Evolutionary conservation across 2,113 vertebrate species (phyloP), one percentile per base, ranked within the genome.

Genomic region (Leptocoma aspasia): DNA sequence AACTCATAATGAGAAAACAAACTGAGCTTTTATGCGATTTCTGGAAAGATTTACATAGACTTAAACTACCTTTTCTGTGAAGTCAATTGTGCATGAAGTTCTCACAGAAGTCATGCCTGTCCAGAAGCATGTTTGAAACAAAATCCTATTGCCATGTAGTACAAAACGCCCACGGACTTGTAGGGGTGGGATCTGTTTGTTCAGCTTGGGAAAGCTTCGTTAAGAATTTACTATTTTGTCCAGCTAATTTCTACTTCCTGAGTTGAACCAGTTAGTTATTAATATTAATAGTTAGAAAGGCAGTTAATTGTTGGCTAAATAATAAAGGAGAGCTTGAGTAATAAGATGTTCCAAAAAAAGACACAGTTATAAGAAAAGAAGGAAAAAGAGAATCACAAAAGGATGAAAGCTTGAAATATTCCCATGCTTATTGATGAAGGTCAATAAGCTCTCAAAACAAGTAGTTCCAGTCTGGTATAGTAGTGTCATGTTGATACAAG

Each of bases 101-200:
- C 59, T 86, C 39, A 72, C 37, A 63, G 31, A 53, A 66, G 39
- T 69, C 39, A 7, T 54, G n/a, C 24, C 10, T 0, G 5, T 90
- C 57, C 53, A 91, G 49, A 52, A 27, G 11, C 8, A 16, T 6
- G 9, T 76, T 78, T 76, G 27, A 87, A 65, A 27, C 3, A 2
- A 83, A 53, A 3, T 31, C 0, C 0, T 53, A 1, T 21, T 78
- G 39, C 33, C 11, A 1, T 2, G 4, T 42, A 15, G 11, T 7
- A 28, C 3, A 1, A 23, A 78, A 42, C 1, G 1, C 15, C 45
- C 30, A 2, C 33, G 10, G n/a, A 20, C 21, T 13, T 35, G 14
- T 20, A 57, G 30, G 37, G 30, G 20, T 54, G 7, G 20, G 8
- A 52, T 80, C 10, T 53, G 6, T 37, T 88, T 83, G 35, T n/a